Evolutionary conservation across 2,888 invertebrate genomes (phyloP), one percentile per base, ranked within the genome.

Genomic region (Agriopis marginaria): DNA sequence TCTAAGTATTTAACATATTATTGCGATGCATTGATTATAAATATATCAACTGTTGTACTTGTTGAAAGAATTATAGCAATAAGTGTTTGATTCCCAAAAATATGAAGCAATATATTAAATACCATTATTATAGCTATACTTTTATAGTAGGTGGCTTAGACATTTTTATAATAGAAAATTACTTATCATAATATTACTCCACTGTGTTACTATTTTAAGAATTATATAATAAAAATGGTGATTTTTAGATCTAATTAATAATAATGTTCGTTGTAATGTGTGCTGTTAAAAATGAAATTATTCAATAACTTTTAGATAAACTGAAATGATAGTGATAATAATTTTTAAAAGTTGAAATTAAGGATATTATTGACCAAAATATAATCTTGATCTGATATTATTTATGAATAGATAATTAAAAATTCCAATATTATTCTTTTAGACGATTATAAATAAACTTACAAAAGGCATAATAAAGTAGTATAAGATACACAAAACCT

Each of bases 401-500:
- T 61, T 76, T 58, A 55, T 68, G 70, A 55, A 51, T 68, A 64
- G 55, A 71, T 70, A 70, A 69, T 70, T 70, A 70, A 56, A 75
- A 73, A 75, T 70, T 60, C 49, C 42, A 63, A 59, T 68, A 59
- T 54, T 50, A 6, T 32, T 50, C 8, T 17, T 54, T 54, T 68
- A 64, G 63, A 61, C 50, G 45, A 59, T 61, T 60, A 53, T 45
- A 14, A 45, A 45, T 45, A 14, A 45, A 45, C 58, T 59, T 45
- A 39, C 47, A 65, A 79, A 75, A 78, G 72, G 85, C 85, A 89
- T 87, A 86, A 87, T 88, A 85, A 75, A 76, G 77, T 85, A 77
- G 81, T 77, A 76, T 74, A 85, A 87, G 81, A 78, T 73, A 77
- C 47, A 68, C 74, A 82, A 70, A 78, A 89, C 89, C 93, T 93